These are phyloP conservation scores for Trichosurus vulpecula DNA, from an alignment of 2,797 vertebrate species.

Conservation along the genomic window DNA sequence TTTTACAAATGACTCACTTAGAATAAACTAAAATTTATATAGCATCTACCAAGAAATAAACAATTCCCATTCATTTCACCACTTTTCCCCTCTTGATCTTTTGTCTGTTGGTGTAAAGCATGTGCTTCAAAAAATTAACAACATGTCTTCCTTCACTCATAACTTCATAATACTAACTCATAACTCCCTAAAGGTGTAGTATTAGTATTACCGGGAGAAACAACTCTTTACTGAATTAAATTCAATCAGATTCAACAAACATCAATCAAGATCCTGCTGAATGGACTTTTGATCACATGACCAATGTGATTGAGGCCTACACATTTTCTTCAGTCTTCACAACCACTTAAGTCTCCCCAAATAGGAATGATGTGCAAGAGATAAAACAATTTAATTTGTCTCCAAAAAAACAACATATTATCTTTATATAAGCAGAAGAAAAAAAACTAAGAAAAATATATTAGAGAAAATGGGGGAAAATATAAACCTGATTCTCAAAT, in stretches of 20 bases:
- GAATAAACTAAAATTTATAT: background rate
- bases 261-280: background rate
- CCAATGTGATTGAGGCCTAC: background rate
- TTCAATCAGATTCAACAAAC: background rate
- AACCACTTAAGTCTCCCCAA: background rate
- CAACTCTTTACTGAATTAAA: background rate
- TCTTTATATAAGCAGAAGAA: background rate
- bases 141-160: background rate
- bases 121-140: background rate
- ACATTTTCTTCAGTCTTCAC: background rate
- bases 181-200: background rate
- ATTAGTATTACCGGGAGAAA: background rate
- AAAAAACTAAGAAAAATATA: background rate
- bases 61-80: background rate
- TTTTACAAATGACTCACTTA: background rate
- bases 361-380: background rate
- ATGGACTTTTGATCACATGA: background rate
- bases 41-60: background rate
- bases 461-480: background rate
- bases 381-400: background rate
- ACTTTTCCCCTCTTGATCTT: background rate
- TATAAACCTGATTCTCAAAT: too few relatives aligned
- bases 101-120: background rate
- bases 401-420: background rate
- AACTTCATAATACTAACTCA: background rate